Evolutionary conservation across 1,140 invertebrate genomes (phyloP).

Genomic region (Metopolophium dirhodum): DNA sequence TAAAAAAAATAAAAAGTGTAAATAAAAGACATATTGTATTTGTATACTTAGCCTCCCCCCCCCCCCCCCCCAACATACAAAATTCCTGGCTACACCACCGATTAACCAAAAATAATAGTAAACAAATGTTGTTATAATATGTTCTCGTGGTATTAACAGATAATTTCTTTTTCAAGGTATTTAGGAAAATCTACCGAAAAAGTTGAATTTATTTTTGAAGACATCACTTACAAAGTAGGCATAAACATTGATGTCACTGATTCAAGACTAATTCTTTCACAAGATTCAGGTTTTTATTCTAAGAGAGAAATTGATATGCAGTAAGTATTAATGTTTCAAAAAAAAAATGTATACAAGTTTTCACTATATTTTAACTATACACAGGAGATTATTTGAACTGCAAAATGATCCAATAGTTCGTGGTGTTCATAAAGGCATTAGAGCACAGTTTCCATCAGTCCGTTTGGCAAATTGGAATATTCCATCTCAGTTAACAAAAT

Average conservation of each 20-base stretch:
- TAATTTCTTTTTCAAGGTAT: not conserved
- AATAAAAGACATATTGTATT: too few species aligned
- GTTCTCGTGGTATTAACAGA: not conserved
- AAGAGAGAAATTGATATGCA: constrained; percentile 24
- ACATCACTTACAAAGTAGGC: constrained; percentile 45
- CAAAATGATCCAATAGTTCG: constrained; percentile 39
- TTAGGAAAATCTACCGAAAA: constrained; percentile 49
- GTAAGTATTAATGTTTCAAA: not conserved
- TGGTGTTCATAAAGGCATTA: not conserved
- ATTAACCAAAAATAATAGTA: not conserved
- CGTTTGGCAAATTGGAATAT: not conserved
- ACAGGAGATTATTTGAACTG: constrained; percentile 39
- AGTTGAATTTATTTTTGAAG: constrained; percentile 42
- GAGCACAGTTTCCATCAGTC: not conserved
- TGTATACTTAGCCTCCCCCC: too few species aligned
- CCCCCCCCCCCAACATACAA: too few species aligned
- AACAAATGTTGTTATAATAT: not conserved
- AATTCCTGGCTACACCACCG: too few species aligned
- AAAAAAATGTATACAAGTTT: not conserved
- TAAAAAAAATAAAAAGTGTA: too few species aligned
- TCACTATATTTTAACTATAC: not conserved
- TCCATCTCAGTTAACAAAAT: not conserved
- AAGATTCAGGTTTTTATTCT: not conserved
- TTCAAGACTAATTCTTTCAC: constrained; percentile 8
- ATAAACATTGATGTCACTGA: constrained; percentile 47